Evolutionary conservation across 1,140 invertebrate genomes (phyloP).

Genomic region (Propsilocerus akamusi): DNA sequence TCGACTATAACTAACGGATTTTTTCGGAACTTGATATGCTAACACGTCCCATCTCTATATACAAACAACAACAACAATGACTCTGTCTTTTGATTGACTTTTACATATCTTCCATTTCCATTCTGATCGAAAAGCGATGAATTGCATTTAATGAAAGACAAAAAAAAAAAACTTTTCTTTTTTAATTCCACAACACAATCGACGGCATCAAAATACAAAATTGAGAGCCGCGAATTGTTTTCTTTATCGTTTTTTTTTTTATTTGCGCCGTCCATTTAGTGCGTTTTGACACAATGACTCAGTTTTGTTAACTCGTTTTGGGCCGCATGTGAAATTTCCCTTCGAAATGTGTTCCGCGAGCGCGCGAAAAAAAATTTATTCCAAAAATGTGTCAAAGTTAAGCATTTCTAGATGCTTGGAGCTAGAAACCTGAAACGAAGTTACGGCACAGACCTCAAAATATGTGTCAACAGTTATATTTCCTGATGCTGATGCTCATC

Average conservation of each 20-base stretch:
- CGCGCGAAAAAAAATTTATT: too few relatives aligned
- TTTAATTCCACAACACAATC: too few relatives aligned
- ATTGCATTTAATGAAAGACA: neutral
- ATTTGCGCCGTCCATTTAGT: too few relatives aligned
- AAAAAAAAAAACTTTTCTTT: neutral
- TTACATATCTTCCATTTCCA: neutral
- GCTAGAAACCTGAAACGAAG: too few relatives aligned
- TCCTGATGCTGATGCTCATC: too few relatives aligned
- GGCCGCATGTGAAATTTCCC: conserved; percentile 2
- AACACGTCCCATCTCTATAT: neutral
- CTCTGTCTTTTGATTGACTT: neutral
- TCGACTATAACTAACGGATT: neutral
- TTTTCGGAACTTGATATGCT: conserved; percentile 2
- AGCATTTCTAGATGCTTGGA: too few relatives aligned
- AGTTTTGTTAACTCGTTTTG: neutral
- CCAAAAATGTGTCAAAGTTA: too few relatives aligned
- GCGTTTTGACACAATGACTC: conserved; percentile 4
- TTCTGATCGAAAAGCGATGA: neutral
- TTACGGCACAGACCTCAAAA: too few relatives aligned
- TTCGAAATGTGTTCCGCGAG: too few relatives aligned
- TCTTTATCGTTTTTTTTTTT: neutral
- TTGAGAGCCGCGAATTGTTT: too few relatives aligned
- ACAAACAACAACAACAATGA: too few relatives aligned
- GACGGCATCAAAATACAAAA: too few relatives aligned
- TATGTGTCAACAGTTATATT: conserved; percentile 3